Evolutionary conservation across 2,113 vertebrate species (phyloP), one percentile per base, ranked within the genome.

Genomic region (Notiomystis cincta): DNA sequence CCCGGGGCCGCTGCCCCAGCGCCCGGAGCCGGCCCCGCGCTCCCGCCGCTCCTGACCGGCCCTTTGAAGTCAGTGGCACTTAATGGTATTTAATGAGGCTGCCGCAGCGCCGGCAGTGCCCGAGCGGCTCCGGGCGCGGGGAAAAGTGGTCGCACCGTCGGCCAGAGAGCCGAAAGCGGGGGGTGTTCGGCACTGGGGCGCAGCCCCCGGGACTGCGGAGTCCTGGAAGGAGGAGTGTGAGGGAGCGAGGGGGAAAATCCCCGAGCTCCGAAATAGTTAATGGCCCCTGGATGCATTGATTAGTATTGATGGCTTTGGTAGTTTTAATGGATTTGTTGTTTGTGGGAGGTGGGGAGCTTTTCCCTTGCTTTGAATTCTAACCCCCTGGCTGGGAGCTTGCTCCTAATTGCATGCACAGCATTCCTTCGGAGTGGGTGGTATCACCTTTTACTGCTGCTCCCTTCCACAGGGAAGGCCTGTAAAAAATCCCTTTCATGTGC

Each of bases 361-460:
- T 97, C 90, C 95, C 97, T 95, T 88, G 95, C 96, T 98, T 97
- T 97, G 97, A 97, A 97, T 97, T 97, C 97, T 96, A 96, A 97
- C 95, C 96, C 97, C 97, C 90, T 86, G 91, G 93, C 96, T 98
- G 98, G 98, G 98, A 98, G 98, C 97, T 96, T 42, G 98, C 98
- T 98, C 98, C 98, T 97, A 98, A 98, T 98, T 98, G 98, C 98
- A 98, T 98, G 98, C 98, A 98, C 98, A 96, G 98, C 98, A 99
- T 99, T 99, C 98, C 98, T 98, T 98, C 98, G 97, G 98, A 98
- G 98, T 98, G 98, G 98, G 98, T 99, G 98, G 99, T 98, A 98
- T 97, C 81, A 97, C 96, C 95, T 97, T 98, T 98, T 98, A 98
- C 97, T 97, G 93, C 93, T 97, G 97, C 96, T 97, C 96, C 95